Conservation (phyloP, 2,113 vertebrate genomes). For the Cavia porcellus region DNA sequence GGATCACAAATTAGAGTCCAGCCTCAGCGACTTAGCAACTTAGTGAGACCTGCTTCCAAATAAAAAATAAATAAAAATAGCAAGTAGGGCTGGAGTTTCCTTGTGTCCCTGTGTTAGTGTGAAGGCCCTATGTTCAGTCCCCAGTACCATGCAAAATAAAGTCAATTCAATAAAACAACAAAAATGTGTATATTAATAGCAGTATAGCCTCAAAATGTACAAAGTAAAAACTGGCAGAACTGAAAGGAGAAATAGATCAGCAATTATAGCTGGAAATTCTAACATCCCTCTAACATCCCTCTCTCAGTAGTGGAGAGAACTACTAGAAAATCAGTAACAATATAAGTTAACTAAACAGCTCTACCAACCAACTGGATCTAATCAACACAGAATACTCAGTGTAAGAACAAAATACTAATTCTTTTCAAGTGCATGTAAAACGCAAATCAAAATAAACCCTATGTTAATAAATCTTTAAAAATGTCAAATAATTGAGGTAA, state of each 20-base stretch:
- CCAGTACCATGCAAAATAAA: too few relatives aligned
- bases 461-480: neutral
- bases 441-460: neutral
- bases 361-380: neutral
- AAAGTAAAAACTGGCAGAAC: neutral
- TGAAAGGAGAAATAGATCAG: neutral
- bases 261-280: neutral
- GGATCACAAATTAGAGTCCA: too few relatives aligned
- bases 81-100: too few relatives aligned
- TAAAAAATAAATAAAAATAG: too few relatives aligned
- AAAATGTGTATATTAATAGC: constrained; percentile 23
- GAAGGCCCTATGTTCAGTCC: too few relatives aligned
- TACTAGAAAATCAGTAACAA: neutral
- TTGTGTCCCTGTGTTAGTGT: too few relatives aligned
- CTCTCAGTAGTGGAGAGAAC: neutral
- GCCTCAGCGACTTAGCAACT: too few relatives aligned
- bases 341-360: neutral
- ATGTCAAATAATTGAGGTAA: neutral
- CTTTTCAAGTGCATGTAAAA: neutral
- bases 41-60: too few relatives aligned
- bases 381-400: neutral
- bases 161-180: constrained; percentile 7
- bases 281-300: neutral
- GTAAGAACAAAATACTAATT: neutral
- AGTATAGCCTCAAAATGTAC: neutral